phyloP scores from a whole-genome alignment of 2,797 vertebrate species.

The Heteromormyrus szaboi region DNA sequence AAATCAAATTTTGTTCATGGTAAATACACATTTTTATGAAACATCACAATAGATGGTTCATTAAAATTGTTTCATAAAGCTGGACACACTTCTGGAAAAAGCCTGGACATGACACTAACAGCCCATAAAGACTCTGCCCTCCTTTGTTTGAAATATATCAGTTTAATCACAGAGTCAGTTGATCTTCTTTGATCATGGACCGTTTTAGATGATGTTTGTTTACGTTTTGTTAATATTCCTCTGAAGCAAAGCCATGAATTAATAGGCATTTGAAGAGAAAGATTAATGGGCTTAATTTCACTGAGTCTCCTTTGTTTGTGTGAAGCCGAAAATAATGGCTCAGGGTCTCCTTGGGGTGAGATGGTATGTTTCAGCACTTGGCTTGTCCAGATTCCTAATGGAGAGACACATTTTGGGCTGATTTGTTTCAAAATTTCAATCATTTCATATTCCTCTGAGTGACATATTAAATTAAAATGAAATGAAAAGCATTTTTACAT shows the following conservation, averaged over 20 bases:
- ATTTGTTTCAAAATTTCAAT: background rate
- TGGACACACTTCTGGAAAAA: background rate
- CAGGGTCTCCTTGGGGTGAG: background rate
- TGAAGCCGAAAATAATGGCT: background rate
- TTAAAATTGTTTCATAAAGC: background rate
- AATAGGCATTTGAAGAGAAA: background rate
- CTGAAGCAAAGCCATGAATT: background rate
- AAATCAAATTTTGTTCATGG: background rate
- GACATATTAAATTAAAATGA: background rate
- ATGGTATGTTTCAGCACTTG: background rate
- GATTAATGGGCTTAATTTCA: background rate
- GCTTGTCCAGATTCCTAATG: background rate
- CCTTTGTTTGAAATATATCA: background rate
- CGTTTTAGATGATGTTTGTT: background rate
- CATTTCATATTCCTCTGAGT: background rate
- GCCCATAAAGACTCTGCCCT: background rate
- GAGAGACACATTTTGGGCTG: background rate
- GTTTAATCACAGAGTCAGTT: background rate
- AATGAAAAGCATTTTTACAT: background rate
- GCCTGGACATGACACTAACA: background rate
- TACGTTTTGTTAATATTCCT: background rate
- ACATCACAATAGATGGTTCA: background rate
- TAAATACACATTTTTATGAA: background rate
- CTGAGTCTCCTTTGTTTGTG: background rate
- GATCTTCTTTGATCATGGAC: background rate